Base-by-base conservation (phyloP, 2,888 invertebrate species). In the Nomada ruficornis region DNA sequence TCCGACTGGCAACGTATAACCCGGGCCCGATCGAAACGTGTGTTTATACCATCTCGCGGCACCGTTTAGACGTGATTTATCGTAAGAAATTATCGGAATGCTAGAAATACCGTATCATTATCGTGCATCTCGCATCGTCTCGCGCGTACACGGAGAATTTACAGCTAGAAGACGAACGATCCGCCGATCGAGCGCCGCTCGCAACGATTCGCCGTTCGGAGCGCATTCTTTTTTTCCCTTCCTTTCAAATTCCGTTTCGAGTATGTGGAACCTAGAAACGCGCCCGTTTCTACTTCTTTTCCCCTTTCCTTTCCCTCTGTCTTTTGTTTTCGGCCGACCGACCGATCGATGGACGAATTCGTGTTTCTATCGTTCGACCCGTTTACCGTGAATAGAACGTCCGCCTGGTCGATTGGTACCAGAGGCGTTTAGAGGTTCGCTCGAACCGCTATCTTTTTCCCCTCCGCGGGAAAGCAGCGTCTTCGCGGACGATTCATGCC, bases 31-130 rank as follows among this genome's bases (percentile, higher is more conserved):
- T 77, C 85, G 89, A 86, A 91, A 89, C 92, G 91, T 92, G 89
- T 92, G 92, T 92, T 92, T 92, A 93, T 89, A 87, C 90, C 91
- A 91, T 92, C 93, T 87, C 86, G 86, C 80, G 90, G 87, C 83
- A 89, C 92, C 92, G 92, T 92, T 93, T 93, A 92, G 89, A 83
- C 85, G 83, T 93, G 93, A 93, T 93, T 94, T 94, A 94, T 93
- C 90, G 90, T 89, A 87, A 91, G 90, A 92, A 92, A 93, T 93
- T 92, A 93, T 93, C 92, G 90, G 92, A 94, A 94, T 93, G 93
- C 92, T 93, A 93, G 93, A 93, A 93, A 92, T 91, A 93, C 92
- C 90, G 91, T 93, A 92, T 93, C 91, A 93, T 93, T 93, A 94
- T 92, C 91, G 88, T 88, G 90, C 90, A 81, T 80, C 86, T 78